phyloP scores from a whole-genome alignment of 2,797 vertebrate species.

The Paratrypauchen microcephalus region DNA sequence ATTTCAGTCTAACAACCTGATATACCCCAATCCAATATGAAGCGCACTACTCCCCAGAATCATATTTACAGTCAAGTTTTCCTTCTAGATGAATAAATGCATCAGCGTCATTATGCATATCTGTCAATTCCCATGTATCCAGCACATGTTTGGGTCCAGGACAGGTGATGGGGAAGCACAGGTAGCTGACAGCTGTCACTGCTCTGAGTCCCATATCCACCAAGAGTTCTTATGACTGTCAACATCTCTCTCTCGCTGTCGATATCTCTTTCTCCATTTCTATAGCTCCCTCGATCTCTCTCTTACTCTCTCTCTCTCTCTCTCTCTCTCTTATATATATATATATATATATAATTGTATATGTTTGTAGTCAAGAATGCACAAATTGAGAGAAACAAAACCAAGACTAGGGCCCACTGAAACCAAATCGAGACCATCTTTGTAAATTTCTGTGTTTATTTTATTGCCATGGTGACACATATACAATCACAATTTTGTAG shows the following conservation, averaged over 20 bases:
- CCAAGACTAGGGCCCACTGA: too few relatives aligned
- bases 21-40: neutral
- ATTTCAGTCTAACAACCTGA: too few relatives aligned
- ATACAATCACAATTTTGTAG: too few relatives aligned
- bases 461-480: too few relatives aligned
- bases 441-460: too few relatives aligned
- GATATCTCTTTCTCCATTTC: too few relatives aligned
- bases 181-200: slow-evolving; percentile 75
- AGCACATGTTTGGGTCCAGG: slow-evolving; percentile 32
- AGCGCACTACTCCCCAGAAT: neutral
- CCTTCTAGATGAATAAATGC: slow-evolving; percentile 14
- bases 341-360: too few relatives aligned
- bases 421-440: too few relatives aligned
- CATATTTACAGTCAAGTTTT: neutral
- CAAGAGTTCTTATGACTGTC: slow-evolving; percentile 56
- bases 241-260: slow-evolving; percentile 14
- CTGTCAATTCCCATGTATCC: slow-evolving; percentile 7
- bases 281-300: too few relatives aligned
- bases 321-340: too few relatives aligned
- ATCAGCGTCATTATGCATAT: slow-evolving; percentile 19
- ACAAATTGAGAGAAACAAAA: too few relatives aligned
- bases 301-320: neutral
- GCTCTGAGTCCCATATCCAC: slow-evolving; percentile 40
- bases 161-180: slow-evolving; percentile 60
- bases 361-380: too few relatives aligned